These are phyloP conservation scores for Arvicanthis niloticus DNA, from an alignment of 2,113 vertebrate genomes.

Conservation along the genomic window DNA sequence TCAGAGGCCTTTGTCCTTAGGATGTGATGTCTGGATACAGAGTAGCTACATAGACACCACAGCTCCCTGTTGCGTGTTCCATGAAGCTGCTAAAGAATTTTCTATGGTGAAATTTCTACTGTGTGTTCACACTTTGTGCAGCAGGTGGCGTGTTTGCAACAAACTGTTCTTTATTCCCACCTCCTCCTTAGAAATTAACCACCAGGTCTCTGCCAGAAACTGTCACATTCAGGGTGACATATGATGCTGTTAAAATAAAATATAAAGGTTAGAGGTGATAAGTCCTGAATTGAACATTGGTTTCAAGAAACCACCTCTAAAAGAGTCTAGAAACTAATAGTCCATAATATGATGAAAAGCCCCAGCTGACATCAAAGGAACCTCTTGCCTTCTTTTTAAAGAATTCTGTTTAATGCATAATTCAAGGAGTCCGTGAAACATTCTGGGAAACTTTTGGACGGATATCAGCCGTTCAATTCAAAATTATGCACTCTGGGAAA, in stretches of 20 bases:
- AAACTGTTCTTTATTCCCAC: neutral
- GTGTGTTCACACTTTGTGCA: slow-evolving; percentile 43
- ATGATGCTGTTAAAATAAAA: slow-evolving; percentile 70
- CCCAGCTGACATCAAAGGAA: slow-evolving; percentile 67
- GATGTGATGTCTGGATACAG: neutral
- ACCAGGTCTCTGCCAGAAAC: slow-evolving; percentile 40
- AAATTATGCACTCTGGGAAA: slow-evolving; percentile 84
- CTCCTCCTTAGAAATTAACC: slow-evolving; percentile 28
- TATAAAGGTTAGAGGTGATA: slow-evolving; percentile 70
- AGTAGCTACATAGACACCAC: neutral
- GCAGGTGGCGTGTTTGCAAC: slow-evolving; percentile 72
- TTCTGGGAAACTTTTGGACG: slow-evolving; percentile 72
- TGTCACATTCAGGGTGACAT: slow-evolving; percentile 47
- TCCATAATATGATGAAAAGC: slow-evolving; percentile 65
- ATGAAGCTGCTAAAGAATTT: neutral
- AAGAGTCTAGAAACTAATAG: slow-evolving; percentile 68
- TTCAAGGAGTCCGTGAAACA: slow-evolving; percentile 66
- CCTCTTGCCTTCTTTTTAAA: slow-evolving; percentile 74
- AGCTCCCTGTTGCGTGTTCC: neutral
- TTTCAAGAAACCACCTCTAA: slow-evolving; percentile 71
- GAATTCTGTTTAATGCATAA: slow-evolving; percentile 72
- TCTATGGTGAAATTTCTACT: neutral
- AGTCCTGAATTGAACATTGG: slow-evolving; percentile 68
- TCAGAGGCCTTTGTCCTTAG: neutral
- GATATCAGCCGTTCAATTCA: slow-evolving; percentile 85